Evolutionary conservation across 2,888 invertebrate genomes (phyloP).

Genomic region (Monochamus alternatus): DNA sequence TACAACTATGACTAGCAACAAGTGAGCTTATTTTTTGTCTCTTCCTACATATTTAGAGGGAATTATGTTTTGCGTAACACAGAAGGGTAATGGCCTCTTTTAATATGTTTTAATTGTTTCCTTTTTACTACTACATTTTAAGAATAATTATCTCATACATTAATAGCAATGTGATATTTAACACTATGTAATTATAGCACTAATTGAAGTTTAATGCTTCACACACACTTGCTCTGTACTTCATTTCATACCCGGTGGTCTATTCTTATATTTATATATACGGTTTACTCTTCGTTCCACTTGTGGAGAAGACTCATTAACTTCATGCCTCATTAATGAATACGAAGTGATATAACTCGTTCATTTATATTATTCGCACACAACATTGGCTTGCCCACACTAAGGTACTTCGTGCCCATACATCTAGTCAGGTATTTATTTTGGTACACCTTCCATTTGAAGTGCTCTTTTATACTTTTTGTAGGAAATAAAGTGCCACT

Average conservation of each 20-base stretch:
- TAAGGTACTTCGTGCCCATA: not conserved
- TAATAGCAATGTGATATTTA: slow-evolving; percentile 36
- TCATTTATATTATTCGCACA: slow-evolving; percentile 11
- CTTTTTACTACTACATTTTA: slow-evolving; percentile 52
- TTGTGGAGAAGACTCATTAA: slow-evolving; percentile 20
- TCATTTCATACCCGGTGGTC: slow-evolving; percentile 30
- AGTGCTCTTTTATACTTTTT: no score
- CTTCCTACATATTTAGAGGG: slow-evolving; percentile 54
- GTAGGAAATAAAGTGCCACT: no score
- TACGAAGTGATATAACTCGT: not conserved
- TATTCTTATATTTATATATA: slow-evolving; percentile 4
- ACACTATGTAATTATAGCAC: slow-evolving; percentile 36
- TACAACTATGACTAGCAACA: slow-evolving; percentile 51
- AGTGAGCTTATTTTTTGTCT: slow-evolving; percentile 51
- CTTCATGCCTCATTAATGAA: slow-evolving; percentile 18
- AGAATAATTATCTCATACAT: slow-evolving; percentile 44
- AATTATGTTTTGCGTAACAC: slow-evolving; percentile 55
- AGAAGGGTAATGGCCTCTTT: slow-evolving; percentile 57
- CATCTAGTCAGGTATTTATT: no score
- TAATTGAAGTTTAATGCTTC: slow-evolving; percentile 34
- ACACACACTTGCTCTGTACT: slow-evolving; percentile 24
- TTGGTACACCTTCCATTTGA: no score
- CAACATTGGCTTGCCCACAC: not conserved
- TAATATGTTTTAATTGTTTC: slow-evolving; percentile 56
- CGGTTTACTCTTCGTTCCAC: not conserved